These are phyloP conservation scores for Nylanderia fulva DNA, from an alignment of 1,140 invertebrate species.

Conservation along the genomic window DNA sequence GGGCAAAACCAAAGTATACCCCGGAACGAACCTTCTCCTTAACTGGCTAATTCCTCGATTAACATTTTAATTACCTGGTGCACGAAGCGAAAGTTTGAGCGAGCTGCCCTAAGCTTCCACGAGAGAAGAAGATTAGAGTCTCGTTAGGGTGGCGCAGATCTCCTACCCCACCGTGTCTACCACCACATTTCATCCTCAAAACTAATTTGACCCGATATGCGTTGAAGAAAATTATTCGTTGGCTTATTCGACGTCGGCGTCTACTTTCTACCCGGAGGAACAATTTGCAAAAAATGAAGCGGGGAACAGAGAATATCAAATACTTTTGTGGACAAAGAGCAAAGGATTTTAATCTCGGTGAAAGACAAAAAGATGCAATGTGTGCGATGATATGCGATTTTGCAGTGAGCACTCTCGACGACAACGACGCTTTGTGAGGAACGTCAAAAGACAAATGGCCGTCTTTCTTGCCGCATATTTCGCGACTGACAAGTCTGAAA, in stretches of 20 bases:
- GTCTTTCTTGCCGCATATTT: conserved; percentile 1
- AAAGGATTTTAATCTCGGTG: conserved; percentile 50
- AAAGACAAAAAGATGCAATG: conserved; percentile 25
- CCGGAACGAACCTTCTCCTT: conserved; percentile 32
- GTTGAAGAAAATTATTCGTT: conserved; percentile 60
- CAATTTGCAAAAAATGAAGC: not conserved
- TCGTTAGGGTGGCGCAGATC: conserved; percentile 61
- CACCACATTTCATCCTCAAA: conserved; percentile 58
- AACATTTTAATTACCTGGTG: conserved; percentile 70
- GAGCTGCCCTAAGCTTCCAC: conserved; percentile 53
- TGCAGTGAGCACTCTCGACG: conserved; percentile 26
- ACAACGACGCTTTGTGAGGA: conserved; percentile 30
- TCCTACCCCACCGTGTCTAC: conserved; percentile 15
- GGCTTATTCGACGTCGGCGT: conserved; percentile 10
- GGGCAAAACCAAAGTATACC: conserved; percentile 37
- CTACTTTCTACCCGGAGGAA: conserved; percentile 17
- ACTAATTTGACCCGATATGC: conserved; percentile 64
- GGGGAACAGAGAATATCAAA: conserved; percentile 7
- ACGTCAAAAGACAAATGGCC: conserved; percentile 14
- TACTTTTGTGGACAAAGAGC: conserved; percentile 31
- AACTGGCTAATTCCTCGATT: conserved; percentile 67
- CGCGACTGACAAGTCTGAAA: not conserved
- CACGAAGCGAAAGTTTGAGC: conserved; percentile 56
- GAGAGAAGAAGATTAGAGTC: conserved; percentile 70
- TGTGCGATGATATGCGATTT: conserved; percentile 34